A percentile compares a stretch with the other conserved stretches of the same genome.
phyloP scores from a whole-genome alignment of 2,797 vertebrate genomes.

The Labroides dimidiatus region DNA sequence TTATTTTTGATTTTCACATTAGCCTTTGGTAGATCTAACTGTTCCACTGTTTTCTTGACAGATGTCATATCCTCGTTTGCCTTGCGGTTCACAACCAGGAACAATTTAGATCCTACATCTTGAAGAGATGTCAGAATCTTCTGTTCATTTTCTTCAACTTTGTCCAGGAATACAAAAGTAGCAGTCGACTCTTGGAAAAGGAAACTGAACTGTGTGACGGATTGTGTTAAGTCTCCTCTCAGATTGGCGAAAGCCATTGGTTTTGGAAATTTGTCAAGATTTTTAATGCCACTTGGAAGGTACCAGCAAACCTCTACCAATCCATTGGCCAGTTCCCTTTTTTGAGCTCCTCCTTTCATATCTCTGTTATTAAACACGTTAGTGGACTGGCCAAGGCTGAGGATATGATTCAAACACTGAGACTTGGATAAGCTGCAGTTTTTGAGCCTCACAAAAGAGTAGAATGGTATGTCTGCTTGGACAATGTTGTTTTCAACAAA shows the following conservation, averaged over 20 bases:
- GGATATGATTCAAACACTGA: slow-evolving; percentile 74
- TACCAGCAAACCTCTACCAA: slow-evolving; percentile 82
- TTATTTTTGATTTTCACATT: slow-evolving; percentile 21
- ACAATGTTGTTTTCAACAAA: slow-evolving; percentile 74
- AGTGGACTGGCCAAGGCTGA: slow-evolving; percentile 62
- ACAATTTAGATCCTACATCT: slow-evolving; percentile 55
- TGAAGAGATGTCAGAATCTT: slow-evolving; percentile 28
- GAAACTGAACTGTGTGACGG: slow-evolving; percentile 49
- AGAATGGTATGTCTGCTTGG: slow-evolving; percentile 45
- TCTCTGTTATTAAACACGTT: slow-evolving; percentile 75
- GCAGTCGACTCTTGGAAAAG: slow-evolving; percentile 74
- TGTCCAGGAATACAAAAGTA: slow-evolving; percentile 77
- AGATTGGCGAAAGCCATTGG: slow-evolving; percentile 80
- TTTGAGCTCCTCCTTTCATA: slow-evolving; percentile 60
- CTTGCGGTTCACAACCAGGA: slow-evolving; percentile 44
- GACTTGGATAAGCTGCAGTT: slow-evolving; percentile 79
- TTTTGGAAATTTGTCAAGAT: slow-evolving; percentile 71
- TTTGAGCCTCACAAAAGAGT: slow-evolving; percentile 65
- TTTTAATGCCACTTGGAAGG: slow-evolving; percentile 70
- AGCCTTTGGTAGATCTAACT: slow-evolving; percentile 16
- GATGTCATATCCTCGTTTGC: background rate
- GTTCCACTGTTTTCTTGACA: too few relatives aligned
- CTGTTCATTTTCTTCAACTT: slow-evolving; percentile 47
- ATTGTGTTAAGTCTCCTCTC: slow-evolving; percentile 66
- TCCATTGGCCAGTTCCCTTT: slow-evolving; percentile 61